Percentiles rank a stretch among this genome's conserved stretches.
Conservation (phyloP, 2,888 invertebrate genomes). For the Aporophyla nigra region DNA sequence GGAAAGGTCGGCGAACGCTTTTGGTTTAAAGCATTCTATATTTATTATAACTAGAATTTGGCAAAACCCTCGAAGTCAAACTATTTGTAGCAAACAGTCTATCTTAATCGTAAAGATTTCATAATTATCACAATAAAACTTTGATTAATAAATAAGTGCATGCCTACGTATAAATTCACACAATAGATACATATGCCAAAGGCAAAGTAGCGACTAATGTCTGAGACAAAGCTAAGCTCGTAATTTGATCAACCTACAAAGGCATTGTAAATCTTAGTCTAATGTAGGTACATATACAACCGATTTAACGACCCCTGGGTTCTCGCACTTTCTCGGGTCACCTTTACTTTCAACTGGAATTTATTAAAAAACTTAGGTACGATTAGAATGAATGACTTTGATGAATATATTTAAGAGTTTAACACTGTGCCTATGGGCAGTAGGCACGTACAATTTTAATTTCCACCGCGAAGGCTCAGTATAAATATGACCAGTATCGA, state of each 20-base stretch:
- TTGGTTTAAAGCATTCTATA: background rate
- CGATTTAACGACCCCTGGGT: conserved; percentile 37
- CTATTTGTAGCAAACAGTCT: background rate
- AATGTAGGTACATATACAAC: conserved; percentile 28
- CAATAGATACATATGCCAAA: conserved; percentile 15
- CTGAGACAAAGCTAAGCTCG: conserved; percentile 34
- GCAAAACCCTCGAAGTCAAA: background rate
- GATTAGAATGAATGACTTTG: conserved; percentile 50
- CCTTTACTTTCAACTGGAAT: conserved; percentile 52
- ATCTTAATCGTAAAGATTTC: background rate
- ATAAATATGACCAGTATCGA: background rate
- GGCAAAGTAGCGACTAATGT: conserved; percentile 28
- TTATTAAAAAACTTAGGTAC: conserved; percentile 47
- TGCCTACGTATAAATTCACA: background rate
- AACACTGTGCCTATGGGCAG: background rate
- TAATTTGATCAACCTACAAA: conserved; percentile 47
- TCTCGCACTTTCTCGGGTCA: conserved; percentile 54
- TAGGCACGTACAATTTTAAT: background rate
- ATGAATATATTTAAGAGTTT: conserved; percentile 24
- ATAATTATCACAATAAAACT: background rate
- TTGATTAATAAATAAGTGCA: background rate
- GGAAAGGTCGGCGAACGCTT: background rate
- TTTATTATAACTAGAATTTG: background rate
- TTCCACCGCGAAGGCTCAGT: background rate
- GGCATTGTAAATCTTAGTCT: conserved; percentile 34